Conservation (phyloP, 2,113 vertebrate genomes). For the Nannobrachium achirus region DNA sequence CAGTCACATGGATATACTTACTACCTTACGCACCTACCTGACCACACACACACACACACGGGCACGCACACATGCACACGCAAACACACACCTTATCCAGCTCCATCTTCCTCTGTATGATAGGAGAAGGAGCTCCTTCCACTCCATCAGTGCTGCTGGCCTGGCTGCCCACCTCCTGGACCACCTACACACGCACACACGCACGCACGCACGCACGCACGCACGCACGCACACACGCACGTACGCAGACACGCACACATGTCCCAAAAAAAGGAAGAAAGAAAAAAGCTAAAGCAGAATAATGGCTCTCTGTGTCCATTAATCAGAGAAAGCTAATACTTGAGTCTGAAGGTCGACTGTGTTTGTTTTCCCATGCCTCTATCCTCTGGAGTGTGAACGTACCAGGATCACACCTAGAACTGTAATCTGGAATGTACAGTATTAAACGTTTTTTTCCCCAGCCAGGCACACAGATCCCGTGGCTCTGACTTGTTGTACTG, state of each 20-base stretch:
- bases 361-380: no score
- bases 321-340: no score
- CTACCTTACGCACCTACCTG: background rate
- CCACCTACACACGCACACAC: conserved; percentile 79
- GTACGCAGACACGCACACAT: background rate
- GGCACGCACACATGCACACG: background rate
- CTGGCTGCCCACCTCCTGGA: conserved; percentile 86
- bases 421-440: no score
- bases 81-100: conserved; percentile 87
- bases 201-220: background rate
- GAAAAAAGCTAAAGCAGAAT: background rate
- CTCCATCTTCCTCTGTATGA: conserved; percentile 87
- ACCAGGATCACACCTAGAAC: no score
- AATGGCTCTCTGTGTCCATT: no score
- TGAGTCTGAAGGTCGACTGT: no score
- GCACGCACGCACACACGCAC: background rate
- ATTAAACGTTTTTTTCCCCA: no score
- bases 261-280: no score
- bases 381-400: no score
- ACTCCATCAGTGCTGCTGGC: conserved; percentile 59
- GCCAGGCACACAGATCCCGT: no score
- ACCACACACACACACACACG: background rate
- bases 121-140: conserved; percentile 85
- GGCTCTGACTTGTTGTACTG: no score
- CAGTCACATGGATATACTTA: conserved; percentile 36